Evolutionary conservation across 2,888 invertebrate genomes (phyloP).

Genomic region (Cloeon dipterum): DNA sequence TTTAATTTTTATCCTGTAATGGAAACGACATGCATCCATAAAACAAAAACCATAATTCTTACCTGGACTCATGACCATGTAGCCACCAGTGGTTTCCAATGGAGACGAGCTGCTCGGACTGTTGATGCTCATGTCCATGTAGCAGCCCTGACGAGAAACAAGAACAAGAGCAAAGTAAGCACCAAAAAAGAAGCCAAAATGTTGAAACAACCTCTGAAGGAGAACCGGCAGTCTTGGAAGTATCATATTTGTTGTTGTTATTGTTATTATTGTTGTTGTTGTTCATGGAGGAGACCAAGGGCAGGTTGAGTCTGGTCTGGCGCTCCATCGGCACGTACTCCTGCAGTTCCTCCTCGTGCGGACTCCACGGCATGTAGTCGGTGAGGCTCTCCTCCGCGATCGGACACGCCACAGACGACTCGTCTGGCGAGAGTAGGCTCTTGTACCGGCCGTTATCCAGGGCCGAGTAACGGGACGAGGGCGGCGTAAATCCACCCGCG

Average conservation of each 20-base stretch:
- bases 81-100: conserved; percentile 16
- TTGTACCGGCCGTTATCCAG: background rate
- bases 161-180: too few species aligned
- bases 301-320: background rate
- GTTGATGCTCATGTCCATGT: conserved; percentile 22
- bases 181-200: too few species aligned
- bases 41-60: conserved; percentile 4
- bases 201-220: background rate
- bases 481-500: background rate
- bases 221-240: too few species aligned
- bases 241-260: background rate
- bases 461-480: background rate
- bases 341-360: background rate
- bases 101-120: conserved; percentile 25
- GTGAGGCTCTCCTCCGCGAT: background rate
- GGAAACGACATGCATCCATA: too few species aligned
- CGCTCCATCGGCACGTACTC: background rate
- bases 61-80: conserved; percentile 29
- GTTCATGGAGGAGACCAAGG: background rate
- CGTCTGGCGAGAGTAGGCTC: background rate
- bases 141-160: conserved; percentile 17
- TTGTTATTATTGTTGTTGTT: background rate
- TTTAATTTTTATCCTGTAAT: too few species aligned
- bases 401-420: background rate
- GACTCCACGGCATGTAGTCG: background rate